Base-by-base conservation (phyloP, 2,888 invertebrate genomes). In the Trachelus iudaicus region DNA sequence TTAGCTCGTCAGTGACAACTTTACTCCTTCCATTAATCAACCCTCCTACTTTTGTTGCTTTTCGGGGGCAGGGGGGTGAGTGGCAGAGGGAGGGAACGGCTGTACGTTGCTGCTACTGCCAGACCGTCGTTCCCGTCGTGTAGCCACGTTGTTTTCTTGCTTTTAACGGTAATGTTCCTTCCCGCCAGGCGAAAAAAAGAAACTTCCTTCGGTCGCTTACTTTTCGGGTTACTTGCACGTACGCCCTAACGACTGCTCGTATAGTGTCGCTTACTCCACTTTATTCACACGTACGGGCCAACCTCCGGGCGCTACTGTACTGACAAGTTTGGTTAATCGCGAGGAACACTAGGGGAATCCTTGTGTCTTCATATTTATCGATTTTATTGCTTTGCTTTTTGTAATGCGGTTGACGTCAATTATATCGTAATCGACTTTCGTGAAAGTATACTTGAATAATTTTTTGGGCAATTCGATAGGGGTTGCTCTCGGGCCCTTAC, bases 21-120 rank as follows among this genome's bases (percentile, higher is more conserved):
- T 88, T 86, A 87, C 87, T 86, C 85, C 86, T 85, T 87, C 87
- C 89, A 90, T 90, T 89, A 90, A 90, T 90, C 90, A 90, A 89
- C 83, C 83, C 84, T 85, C 81, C 81, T 77, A 84, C 86, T 86
- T 87, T 89, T 89, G 89, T 88, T 87, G 87, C 82, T 85, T 77
- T 76, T 35, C 2, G 23, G 23, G 71, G 34, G 31, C n/a, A n/a
- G n/a, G n/a, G n/a, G n/a, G n/a, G n/a, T n/a, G n/a, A 1, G 56
- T 56, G 35, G 30, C 30, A 34, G 12, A 31, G n/a, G 34, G 40
- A 12, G 73, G 73, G 73, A 13, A 75, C 13, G 69, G 40, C 40
- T 33, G 15, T 40, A 73, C 30, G 34, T 68, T 33, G 73, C 34
- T 40, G 35, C 69, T 69, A 31, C n/a, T 71, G 75, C 69, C 69